These are phyloP conservation scores for Ficedula albicollis DNA, from an alignment of 2,797 vertebrate species.

Conservation along the genomic window DNA sequence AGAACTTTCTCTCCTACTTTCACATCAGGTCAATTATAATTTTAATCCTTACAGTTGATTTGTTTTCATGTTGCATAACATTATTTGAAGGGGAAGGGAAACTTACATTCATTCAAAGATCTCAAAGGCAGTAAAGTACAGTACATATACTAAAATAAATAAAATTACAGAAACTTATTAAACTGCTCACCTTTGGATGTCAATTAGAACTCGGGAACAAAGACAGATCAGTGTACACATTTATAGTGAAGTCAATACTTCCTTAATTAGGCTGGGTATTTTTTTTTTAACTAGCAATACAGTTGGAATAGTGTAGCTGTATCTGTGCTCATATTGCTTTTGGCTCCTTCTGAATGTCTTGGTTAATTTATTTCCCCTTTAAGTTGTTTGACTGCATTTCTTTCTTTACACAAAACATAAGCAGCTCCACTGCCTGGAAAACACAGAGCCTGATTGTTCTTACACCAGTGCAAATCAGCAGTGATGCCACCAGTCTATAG, in stretches of 20 bases:
- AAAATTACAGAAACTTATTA: neutral
- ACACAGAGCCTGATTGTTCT: neutral
- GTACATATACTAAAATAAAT: neutral
- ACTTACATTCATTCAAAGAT: neutral
- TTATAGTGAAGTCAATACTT: neutral
- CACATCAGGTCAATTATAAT: neutral
- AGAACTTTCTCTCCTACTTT: neutral
- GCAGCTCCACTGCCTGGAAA: neutral
- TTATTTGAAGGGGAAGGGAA: neutral
- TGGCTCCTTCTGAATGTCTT: constrained; percentile 19
- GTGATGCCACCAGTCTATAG: neutral
- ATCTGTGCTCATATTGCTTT: constrained; percentile 1
- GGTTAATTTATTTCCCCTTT: constrained; percentile 21
- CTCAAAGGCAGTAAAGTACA: neutral
- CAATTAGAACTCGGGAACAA: neutral
- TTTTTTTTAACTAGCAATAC: neutral
- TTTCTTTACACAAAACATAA: constrained; percentile 17
- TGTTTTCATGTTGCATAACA: neutral
- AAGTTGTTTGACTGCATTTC: constrained; percentile 5
- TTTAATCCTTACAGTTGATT: neutral
- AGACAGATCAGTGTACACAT: neutral
- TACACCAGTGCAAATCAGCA: neutral
- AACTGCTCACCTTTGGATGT: neutral
- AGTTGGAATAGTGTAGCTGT: neutral
- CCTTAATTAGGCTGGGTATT: neutral